Percentiles rank a stretch among this genome's conserved stretches.
phyloP scores from a whole-genome alignment of 1,140 invertebrate species.

The Bactericera cockerelli region DNA sequence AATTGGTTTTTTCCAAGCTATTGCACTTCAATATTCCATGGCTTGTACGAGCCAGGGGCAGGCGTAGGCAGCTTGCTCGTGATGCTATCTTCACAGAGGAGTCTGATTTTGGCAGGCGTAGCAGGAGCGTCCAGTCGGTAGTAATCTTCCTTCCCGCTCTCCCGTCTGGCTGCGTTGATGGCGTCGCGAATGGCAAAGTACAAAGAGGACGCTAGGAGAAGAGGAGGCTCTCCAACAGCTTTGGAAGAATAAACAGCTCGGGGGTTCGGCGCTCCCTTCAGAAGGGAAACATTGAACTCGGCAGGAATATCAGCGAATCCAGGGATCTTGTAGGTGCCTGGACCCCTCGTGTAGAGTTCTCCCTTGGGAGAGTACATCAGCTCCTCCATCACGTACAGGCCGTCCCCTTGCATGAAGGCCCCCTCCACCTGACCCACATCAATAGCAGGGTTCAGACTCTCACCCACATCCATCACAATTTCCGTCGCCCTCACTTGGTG shows the following conservation, averaged over 20 bases:
- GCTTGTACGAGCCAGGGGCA: constrained; percentile 15
- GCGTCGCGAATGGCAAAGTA: constrained; percentile 81
- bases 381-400: constrained; percentile 81
- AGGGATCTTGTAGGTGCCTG: constrained; percentile 86
- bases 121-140: constrained; percentile 75
- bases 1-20: too few relatives aligned
- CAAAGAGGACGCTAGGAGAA: constrained; percentile 70
- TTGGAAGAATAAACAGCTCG: constrained; percentile 50
- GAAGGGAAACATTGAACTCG: constrained; percentile 81
- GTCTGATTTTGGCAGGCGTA: constrained; percentile 72
- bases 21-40: constrained; percentile 19
- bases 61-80: constrained; percentile 30
- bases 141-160: constrained; percentile 40
- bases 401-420: constrained; percentile 83
- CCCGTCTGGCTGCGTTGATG: constrained; percentile 54
- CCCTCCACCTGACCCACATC: constrained; percentile 95
- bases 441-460: constrained; percentile 87
- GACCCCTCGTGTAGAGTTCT: constrained; percentile 63
- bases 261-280: constrained; percentile 74
- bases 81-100: constrained; percentile 75
- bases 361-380: constrained; percentile 71
- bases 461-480: constrained; percentile 89
- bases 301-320: constrained; percentile 75
- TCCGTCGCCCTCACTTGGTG: constrained; percentile 63
- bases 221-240: constrained; percentile 67